Evolutionary conservation across 2,113 vertebrate genomes (phyloP).

Genomic region (Dasypus novemcinctus): DNA sequence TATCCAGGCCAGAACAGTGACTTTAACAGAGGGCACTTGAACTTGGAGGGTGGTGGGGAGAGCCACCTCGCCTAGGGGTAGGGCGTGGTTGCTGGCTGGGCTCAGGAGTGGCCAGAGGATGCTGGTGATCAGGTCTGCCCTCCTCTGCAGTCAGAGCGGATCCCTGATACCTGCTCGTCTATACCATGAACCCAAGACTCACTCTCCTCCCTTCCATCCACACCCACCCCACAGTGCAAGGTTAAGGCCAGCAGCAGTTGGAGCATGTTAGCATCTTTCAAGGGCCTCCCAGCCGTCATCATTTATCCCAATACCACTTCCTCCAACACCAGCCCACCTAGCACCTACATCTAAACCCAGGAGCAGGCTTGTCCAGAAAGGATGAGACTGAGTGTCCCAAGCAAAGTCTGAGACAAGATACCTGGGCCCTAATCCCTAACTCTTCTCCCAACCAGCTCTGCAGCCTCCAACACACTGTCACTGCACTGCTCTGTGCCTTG

Average conservation of each 20-base stretch:
- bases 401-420: background rate
- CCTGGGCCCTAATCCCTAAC: background rate
- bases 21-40: background rate
- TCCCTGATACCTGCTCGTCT: background rate
- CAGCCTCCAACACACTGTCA: background rate
- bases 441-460: background rate
- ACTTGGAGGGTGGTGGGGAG: background rate
- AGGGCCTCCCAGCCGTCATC: background rate
- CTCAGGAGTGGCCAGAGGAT: background rate
- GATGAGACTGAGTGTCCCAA: background rate
- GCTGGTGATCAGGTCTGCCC: background rate
- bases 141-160: background rate
- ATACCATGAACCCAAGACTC: background rate
- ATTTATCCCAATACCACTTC: background rate
- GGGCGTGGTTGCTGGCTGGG: background rate
- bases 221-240: background rate
- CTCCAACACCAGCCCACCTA: background rate
- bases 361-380: background rate
- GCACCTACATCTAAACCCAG: background rate
- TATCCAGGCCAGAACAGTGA: background rate
- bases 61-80: background rate
- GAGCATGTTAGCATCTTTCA: background rate
- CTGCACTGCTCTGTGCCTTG: background rate
- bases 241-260: background rate
- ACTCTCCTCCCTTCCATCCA: background rate